A percentile compares a stretch with the other conserved stretches of the same genome.
Conservation (phyloP, 2,113 vertebrate species). For the Bufo bufo region DNA sequence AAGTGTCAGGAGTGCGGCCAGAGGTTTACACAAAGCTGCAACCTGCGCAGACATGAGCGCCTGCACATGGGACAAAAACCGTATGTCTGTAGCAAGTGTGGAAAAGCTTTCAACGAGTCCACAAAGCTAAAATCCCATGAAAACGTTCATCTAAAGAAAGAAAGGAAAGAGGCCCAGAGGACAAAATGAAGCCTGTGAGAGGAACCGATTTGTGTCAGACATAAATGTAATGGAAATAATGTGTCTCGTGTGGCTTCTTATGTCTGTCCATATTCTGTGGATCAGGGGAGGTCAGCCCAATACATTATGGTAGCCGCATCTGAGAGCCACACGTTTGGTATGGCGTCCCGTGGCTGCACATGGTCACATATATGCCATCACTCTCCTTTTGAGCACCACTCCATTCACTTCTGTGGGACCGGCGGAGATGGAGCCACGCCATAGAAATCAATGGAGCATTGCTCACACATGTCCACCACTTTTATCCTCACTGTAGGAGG, state of each 20-base stretch:
- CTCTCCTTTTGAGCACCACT: no score
- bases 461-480: no score
- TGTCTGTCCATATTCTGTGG: no score
- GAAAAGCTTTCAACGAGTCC: conserved; percentile 67
- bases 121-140: conserved; percentile 69
- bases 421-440: no score
- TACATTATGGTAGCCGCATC: no score
- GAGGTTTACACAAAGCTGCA: conserved; percentile 60
- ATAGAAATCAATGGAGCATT: no score
- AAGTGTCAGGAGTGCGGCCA: conserved; percentile 62
- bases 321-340: no score
- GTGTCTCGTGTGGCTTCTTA: neutral
- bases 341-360: no score
- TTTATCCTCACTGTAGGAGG: no score
- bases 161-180: neutral
- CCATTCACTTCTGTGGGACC: no score
- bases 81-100: conserved; percentile 61
- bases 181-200: neutral
- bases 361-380: no score
- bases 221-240: neutral
- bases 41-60: conserved; percentile 61
- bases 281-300: no score
- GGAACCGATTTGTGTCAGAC: neutral
- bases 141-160: conserved; percentile 62
- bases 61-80: conserved; percentile 62